phyloP scores from a whole-genome alignment of 2,888 invertebrate genomes.

The Hydrotaea cyrtoneurina region DNA sequence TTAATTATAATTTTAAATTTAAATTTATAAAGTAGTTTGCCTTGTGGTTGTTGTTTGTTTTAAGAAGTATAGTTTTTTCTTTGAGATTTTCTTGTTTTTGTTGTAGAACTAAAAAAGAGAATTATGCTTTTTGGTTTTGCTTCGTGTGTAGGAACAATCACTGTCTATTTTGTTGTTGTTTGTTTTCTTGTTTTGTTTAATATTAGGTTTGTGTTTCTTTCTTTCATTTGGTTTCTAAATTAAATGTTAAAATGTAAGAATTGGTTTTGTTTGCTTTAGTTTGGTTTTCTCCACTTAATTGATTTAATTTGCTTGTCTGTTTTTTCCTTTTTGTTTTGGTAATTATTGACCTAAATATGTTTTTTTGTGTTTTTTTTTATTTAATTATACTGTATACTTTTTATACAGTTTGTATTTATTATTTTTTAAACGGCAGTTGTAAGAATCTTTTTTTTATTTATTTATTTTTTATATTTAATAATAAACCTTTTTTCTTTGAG shows the following conservation, averaged over 20 bases:
- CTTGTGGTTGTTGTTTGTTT: constrained; percentile 57
- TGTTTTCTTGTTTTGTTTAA: not conserved
- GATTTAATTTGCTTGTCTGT: constrained; percentile 49
- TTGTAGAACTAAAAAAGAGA: constrained; percentile 45
- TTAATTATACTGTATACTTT: constrained; percentile 68
- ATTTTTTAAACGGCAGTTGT: constrained; percentile 66
- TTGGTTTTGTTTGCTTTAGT: constrained; percentile 30
- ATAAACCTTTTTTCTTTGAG: constrained; percentile 69
- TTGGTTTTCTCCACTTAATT: constrained; percentile 55
- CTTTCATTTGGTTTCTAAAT: constrained; percentile 37
- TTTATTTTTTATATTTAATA: constrained; percentile 64
- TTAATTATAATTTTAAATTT: constrained; percentile 38
- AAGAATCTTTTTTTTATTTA: constrained; percentile 69
- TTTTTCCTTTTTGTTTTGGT: constrained; percentile 53
- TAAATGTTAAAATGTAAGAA: constrained; percentile 47
- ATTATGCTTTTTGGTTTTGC: constrained; percentile 68
- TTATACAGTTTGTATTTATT: constrained; percentile 56
- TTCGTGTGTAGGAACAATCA: constrained; percentile 74
- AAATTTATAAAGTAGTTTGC: constrained; percentile 62
- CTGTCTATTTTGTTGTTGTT: constrained; percentile 68
- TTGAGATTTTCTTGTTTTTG: constrained; percentile 43
- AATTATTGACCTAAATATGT: constrained; percentile 61
- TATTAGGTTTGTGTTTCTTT: constrained; percentile 18
- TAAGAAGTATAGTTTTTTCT: not conserved
- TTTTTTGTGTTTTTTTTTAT: constrained; percentile 60